Conservation (phyloP, 2,888 invertebrate species). For the Oscheius sp. region DNA sequence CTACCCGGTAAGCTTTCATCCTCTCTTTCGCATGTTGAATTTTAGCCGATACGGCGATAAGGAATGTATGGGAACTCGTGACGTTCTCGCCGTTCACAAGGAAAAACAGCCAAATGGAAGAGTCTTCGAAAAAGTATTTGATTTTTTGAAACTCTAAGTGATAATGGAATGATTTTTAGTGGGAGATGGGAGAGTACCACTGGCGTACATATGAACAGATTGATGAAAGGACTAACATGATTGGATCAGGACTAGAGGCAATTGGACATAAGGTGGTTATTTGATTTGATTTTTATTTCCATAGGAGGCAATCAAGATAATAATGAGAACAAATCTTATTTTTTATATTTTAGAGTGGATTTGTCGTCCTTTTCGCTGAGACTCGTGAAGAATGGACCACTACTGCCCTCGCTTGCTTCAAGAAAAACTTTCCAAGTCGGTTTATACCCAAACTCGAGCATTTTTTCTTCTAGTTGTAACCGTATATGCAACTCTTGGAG, state of each 20-base stretch:
- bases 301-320: neutral
- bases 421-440: slow-evolving; percentile 85
- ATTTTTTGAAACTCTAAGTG: no score
- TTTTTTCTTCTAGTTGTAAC: slow-evolving; percentile 81
- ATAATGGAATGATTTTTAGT: slow-evolving; percentile 39
- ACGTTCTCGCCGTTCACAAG: slow-evolving; percentile 82
- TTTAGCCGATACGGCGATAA: slow-evolving; percentile 52
- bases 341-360: no score
- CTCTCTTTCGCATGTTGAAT: neutral
- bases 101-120: slow-evolving; percentile 92
- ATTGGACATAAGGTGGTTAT: slow-evolving; percentile 76
- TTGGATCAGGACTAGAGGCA: slow-evolving; percentile 79
- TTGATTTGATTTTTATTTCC: no score
- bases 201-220: slow-evolving; percentile 59
- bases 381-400: slow-evolving; percentile 98
- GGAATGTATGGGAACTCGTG: slow-evolving; percentile 72
- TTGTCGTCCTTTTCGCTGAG: slow-evolving; percentile 93
- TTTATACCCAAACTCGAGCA: neutral
- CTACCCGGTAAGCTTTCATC: slow-evolving; percentile 59
- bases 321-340: neutral
- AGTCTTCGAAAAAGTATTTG: slow-evolving; percentile 93
- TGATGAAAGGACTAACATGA: slow-evolving; percentile 50
- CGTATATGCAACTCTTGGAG: slow-evolving; percentile 93
- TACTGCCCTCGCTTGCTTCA: slow-evolving; percentile 93
- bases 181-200: slow-evolving; percentile 65